Conservation (phyloP, 2,113 vertebrate genomes). For the Bufo gargarizans region DNA sequence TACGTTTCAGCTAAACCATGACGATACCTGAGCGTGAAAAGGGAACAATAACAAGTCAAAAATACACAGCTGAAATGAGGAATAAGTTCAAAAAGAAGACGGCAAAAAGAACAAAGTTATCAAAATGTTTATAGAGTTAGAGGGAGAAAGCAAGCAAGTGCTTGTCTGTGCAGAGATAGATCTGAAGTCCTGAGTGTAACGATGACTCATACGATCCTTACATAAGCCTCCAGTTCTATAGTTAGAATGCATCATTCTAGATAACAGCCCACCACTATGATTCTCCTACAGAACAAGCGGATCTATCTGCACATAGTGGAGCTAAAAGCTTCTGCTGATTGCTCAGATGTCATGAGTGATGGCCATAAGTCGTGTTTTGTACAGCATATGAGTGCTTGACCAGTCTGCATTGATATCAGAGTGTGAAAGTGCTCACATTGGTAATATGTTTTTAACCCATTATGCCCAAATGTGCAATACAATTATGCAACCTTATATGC, state of each 20-base stretch:
- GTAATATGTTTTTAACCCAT: background rate
- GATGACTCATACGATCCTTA: conserved; percentile 52
- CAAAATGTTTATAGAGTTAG: conserved; percentile 12
- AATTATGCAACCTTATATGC: background rate
- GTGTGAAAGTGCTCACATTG: too few species aligned
- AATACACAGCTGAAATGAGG: background rate
- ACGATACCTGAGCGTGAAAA: background rate
- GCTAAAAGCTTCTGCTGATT: conserved; percentile 3
- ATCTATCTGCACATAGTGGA: background rate
- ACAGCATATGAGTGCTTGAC: background rate
- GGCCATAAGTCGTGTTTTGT: background rate
- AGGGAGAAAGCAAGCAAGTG: conserved; percentile 18
- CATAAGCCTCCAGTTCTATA: conserved; percentile 52
- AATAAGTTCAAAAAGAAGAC: background rate
- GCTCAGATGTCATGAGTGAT: background rate
- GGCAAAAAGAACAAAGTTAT: background rate
- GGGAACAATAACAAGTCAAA: background rate
- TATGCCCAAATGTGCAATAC: background rate
- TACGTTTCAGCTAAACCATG: background rate
- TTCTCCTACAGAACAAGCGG: conserved; percentile 27
- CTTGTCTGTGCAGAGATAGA: conserved; percentile 36
- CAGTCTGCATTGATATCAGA: background rate
- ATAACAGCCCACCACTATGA: conserved; percentile 43
- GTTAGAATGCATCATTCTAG: conserved; percentile 53
- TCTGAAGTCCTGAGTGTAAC: conserved; percentile 44